A percentile compares a stretch with the other conserved stretches of the same genome.
Evolutionary conservation across 30 jellyfish, hydroid and myxozoan genomes (phyloP).

Genomic region (Aurelia sp.): DNA sequence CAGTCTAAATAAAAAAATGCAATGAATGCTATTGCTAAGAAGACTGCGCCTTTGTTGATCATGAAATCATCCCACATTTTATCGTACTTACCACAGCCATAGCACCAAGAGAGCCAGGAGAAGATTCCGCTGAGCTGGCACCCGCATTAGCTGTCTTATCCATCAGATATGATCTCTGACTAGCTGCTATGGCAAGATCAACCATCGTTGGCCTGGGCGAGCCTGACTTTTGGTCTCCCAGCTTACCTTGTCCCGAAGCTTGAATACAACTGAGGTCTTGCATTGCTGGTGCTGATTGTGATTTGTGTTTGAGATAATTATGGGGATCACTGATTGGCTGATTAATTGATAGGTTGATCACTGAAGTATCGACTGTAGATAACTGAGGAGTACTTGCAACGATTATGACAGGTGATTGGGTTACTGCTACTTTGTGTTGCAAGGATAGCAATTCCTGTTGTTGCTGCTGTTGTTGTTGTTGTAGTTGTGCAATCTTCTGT

Average conservation of each 20-base stretch:
- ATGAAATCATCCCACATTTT: neutral
- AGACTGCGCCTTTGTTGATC: too few relatives aligned
- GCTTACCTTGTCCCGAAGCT: neutral
- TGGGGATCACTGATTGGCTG: neutral
- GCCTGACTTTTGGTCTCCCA: too few relatives aligned
- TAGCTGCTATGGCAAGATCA: slow-evolving; percentile 73
- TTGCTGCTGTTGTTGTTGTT: neutral
- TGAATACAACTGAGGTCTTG: neutral
- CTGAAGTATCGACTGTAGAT: slow-evolving; percentile 26
- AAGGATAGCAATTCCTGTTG: slow-evolving; percentile 6
- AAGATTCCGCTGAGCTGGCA: slow-evolving; percentile 17
- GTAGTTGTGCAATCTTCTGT: too few relatives aligned
- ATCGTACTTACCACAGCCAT: neutral
- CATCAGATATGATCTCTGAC: slow-evolving; percentile 59
- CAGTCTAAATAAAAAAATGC: too few relatives aligned
- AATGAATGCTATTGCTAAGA: too few relatives aligned
- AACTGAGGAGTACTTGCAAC: neutral
- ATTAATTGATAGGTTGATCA: slow-evolving; percentile 14
- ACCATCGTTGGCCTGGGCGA: slow-evolving; percentile 73
- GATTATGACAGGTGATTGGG: neutral
- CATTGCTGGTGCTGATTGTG: neutral
- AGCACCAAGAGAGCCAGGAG: neutral
- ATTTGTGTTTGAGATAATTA: neutral
- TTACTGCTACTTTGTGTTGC: too few relatives aligned
- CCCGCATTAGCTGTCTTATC: neutral